Percentiles rank a stretch among this genome's conserved stretches.
These are phyloP conservation scores for Ardeotis arabs DNA, from an alignment of 2,113 vertebrate species.

Conservation along the genomic window DNA sequence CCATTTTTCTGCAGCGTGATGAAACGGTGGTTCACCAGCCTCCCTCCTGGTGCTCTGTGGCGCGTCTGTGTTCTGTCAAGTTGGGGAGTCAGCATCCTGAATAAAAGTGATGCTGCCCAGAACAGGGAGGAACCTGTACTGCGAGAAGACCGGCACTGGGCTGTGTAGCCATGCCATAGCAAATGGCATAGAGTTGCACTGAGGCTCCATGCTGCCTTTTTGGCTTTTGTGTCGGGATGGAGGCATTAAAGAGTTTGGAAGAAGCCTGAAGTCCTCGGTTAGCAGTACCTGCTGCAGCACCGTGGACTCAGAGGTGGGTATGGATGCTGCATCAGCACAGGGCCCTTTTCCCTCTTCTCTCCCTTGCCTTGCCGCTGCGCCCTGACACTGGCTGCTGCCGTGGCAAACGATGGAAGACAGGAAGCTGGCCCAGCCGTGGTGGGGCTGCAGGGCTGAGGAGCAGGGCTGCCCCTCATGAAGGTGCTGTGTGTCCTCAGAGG, in stretches of 20 bases:
- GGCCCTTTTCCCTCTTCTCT: not conserved
- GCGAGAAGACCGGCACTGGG: not conserved
- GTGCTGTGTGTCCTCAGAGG: not conserved
- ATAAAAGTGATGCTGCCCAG: not conserved
- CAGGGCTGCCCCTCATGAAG: not conserved
- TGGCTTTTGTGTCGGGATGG: too few relatives aligned
- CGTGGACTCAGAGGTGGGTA: not conserved
- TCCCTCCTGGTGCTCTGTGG: not conserved
- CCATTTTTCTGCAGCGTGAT: not conserved
- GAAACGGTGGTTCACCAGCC: not conserved
- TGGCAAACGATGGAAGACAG: not conserved
- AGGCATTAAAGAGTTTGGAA: not conserved
- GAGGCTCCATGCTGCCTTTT: not conserved
- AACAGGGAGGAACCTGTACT: not conserved
- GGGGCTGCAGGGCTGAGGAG: not conserved
- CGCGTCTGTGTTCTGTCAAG: not conserved
- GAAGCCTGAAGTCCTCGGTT: not conserved
- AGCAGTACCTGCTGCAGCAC: not conserved
- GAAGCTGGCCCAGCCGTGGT: not conserved
- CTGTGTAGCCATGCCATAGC: not conserved
- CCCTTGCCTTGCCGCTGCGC: not conserved
- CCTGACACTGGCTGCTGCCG: not conserved
- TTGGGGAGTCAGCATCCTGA: not conserved
- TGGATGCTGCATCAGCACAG: not conserved
- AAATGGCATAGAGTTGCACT: not conserved